These are phyloP conservation scores for Lepidonotus clava DNA, from an alignment of 2,888 invertebrate species.

Conservation along the genomic window DNA sequence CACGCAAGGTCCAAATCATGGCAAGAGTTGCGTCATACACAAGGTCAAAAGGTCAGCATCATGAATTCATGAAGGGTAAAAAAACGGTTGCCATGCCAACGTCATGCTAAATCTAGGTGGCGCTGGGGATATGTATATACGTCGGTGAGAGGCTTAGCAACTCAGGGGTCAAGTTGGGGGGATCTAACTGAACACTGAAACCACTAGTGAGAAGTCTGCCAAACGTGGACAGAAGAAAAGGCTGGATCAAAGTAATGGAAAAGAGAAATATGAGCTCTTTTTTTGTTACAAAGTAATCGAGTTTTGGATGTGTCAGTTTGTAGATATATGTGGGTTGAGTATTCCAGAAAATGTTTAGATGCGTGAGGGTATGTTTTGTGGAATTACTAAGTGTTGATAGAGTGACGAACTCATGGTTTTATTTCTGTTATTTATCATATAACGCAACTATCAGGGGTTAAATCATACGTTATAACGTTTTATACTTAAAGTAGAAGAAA, in stretches of 20 bases:
- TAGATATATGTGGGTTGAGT: no score
- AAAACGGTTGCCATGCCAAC: conserved; percentile 35
- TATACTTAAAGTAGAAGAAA: no score
- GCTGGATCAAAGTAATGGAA: not conserved
- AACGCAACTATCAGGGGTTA: no score
- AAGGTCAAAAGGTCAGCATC: conserved; percentile 2
- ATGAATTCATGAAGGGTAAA: not conserved
- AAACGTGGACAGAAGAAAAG: not conserved
- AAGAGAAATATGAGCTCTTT: no score
- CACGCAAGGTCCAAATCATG: conserved; percentile 34
- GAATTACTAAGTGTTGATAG: no score
- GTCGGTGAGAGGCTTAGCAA: conserved; percentile 13
- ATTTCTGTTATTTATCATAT: no score
- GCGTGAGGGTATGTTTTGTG: no score
- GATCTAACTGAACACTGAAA: conserved; percentile 4
- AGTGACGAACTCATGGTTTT: no score
- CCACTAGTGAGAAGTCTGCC: not conserved
- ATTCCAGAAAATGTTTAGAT: no score
- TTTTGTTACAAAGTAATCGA: no score
- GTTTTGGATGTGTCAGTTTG: no score
- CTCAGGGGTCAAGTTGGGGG: conserved; percentile 8
- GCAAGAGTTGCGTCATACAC: conserved; percentile 44
- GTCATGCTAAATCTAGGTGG: conserved; percentile 20
- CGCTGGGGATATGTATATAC: not conserved
- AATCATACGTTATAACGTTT: no score